These are phyloP conservation scores for Lithobius niger DNA, from an alignment of 1,140 invertebrate genomes.

Conservation along the genomic window DNA sequence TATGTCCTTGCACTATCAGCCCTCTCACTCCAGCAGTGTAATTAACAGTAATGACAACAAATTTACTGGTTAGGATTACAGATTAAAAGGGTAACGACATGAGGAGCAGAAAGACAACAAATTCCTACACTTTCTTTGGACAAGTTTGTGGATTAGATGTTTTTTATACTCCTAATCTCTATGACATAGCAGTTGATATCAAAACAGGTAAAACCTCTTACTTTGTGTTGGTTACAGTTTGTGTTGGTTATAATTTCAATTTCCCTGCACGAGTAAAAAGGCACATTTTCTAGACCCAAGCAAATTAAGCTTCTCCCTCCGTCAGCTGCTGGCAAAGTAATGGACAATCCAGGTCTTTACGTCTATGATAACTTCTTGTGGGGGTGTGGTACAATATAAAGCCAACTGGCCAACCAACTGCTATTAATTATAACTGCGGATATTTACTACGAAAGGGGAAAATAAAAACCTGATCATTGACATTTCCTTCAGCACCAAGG, in stretches of 20 bases:
- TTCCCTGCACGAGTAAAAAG: slow-evolving; percentile 7
- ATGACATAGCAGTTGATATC: background rate
- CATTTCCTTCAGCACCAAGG: background rate
- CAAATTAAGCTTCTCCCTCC: background rate
- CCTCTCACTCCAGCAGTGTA: too few relatives aligned
- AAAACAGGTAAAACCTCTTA: slow-evolving; percentile 1
- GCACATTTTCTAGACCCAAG: slow-evolving; percentile 9
- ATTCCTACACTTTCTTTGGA: background rate
- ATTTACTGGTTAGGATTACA: background rate
- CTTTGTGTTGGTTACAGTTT: background rate
- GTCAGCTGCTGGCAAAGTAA: background rate
- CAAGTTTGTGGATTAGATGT: background rate
- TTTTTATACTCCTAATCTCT: background rate
- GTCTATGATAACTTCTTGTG: background rate
- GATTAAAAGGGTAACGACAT: background rate
- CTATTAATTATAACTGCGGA: background rate
- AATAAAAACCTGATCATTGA: background rate
- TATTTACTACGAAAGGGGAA: background rate
- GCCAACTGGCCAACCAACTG: background rate
- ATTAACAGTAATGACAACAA: background rate
- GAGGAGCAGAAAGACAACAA: background rate
- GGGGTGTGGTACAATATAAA: background rate
- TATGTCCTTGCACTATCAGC: too few relatives aligned
- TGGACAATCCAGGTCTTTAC: background rate
- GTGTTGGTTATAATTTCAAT: background rate